Evolutionary conservation across 2,113 vertebrate genomes (phyloP).

Genomic region (Stigmatopora argus): DNA sequence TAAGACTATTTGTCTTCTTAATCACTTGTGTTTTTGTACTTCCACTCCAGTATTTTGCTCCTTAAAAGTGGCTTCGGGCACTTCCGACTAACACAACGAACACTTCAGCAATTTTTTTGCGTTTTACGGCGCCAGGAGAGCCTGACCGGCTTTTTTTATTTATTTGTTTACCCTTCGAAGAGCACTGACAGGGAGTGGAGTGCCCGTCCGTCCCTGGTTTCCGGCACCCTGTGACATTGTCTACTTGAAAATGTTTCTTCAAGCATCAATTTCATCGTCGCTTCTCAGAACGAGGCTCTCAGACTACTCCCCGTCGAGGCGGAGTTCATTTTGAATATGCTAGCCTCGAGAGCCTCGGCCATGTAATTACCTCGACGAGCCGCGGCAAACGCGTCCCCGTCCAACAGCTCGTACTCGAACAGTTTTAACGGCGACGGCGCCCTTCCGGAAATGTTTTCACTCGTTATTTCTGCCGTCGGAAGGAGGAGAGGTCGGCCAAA

Average conservation of each 20-base stretch:
- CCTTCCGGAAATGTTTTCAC: background rate
- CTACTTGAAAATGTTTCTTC: background rate
- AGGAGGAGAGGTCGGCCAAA: no score
- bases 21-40: background rate
- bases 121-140: background rate
- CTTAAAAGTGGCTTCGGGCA: background rate
- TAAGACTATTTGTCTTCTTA: conserved; percentile 10
- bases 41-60: background rate
- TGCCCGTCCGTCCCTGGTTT: background rate
- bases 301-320: background rate
- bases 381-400: background rate
- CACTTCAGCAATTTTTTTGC: background rate
- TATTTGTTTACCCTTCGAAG: background rate
- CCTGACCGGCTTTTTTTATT: background rate
- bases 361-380: background rate
- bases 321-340: background rate
- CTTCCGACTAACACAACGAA: background rate
- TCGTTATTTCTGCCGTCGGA: no score
- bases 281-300: background rate
- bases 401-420: background rate
- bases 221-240: background rate
- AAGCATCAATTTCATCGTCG: background rate
- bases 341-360: background rate
- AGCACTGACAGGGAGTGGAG: background rate
- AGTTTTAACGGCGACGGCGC: background rate